phyloP scores from a whole-genome alignment of 2,888 invertebrate species.

The Oegoconia quadripuncta region DNA sequence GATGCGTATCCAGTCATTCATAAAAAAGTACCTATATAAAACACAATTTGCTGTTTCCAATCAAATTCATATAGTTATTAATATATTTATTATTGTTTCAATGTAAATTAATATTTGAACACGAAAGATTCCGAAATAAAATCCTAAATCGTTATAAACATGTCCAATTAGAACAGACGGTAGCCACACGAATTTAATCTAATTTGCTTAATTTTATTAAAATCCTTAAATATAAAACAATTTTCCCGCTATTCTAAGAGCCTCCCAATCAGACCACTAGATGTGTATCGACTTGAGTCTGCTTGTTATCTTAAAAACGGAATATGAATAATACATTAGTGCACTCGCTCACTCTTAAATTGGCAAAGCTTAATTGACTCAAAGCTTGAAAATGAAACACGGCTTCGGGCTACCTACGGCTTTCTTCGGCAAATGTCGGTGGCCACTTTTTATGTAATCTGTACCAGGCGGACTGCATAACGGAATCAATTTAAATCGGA shows the following conservation, averaged over 20 bases:
- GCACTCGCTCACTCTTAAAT: constrained; percentile 66
- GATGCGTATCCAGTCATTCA: too few species aligned
- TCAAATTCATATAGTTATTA: not conserved
- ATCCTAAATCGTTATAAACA: too few species aligned
- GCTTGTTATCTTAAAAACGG: constrained; percentile 78
- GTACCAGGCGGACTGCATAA: constrained; percentile 35
- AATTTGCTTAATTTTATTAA: too few species aligned
- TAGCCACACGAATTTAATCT: too few species aligned
- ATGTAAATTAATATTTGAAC: too few species aligned
- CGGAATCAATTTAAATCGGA: constrained; percentile 52
- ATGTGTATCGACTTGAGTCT: constrained; percentile 73
- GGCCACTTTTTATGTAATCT: constrained; percentile 53
- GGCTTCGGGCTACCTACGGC: constrained; percentile 29
- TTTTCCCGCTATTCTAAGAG: constrained; percentile 43
- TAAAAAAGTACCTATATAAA: too few species aligned
- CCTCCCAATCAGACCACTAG: constrained; percentile 70
- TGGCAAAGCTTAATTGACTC: constrained; percentile 76
- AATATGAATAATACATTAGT: constrained; percentile 78
- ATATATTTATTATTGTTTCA: too few species aligned
- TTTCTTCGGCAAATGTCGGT: constrained; percentile 26
- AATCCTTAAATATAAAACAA: too few species aligned
- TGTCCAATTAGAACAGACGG: too few species aligned
- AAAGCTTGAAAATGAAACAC: constrained; percentile 71
- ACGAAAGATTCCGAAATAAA: too few species aligned
- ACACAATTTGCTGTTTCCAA: constrained; percentile 1